Conservation (phyloP, 2,113 vertebrate genomes). For the Fulica atra region DNA sequence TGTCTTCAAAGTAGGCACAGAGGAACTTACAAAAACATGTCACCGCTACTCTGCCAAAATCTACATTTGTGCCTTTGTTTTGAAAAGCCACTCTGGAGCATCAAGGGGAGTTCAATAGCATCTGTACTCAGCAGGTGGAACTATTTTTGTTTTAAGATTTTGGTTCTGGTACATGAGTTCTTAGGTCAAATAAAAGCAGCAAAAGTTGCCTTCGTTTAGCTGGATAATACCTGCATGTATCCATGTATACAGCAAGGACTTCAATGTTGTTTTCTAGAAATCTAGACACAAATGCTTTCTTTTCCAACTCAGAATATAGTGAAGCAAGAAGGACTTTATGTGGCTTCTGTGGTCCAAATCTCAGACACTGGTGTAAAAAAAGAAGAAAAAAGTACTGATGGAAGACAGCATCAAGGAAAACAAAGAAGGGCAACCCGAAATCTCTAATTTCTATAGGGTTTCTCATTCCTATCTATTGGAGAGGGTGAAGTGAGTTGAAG, state of each 20-base stretch:
- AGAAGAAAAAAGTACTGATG: not conserved
- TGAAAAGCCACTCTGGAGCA: not conserved
- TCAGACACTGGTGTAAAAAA: not conserved
- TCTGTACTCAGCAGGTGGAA: not conserved
- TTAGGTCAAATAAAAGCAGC: not conserved
- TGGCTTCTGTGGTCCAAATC: not conserved
- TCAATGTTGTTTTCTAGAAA: not conserved
- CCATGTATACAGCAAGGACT: not conserved
- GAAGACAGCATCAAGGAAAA: not conserved
- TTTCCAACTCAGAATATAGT: not conserved
- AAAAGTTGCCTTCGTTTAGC: not conserved
- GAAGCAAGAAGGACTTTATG: not conserved
- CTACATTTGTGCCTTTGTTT: not conserved
- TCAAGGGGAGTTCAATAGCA: not conserved
- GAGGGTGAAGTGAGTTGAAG: not conserved
- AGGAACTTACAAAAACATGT: not conserved
- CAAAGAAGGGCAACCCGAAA: not conserved
- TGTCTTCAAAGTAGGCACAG: not conserved
- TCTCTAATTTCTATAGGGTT: not conserved
- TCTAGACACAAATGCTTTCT: not conserved
- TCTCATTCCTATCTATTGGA: not conserved
- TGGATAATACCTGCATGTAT: not conserved
- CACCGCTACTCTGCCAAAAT: not conserved
- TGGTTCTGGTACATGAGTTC: not conserved
- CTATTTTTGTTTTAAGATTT: not conserved